These are phyloP conservation scores for Mirounga angustirostris DNA, from an alignment of 2,113 vertebrate species.

Conservation along the genomic window DNA sequence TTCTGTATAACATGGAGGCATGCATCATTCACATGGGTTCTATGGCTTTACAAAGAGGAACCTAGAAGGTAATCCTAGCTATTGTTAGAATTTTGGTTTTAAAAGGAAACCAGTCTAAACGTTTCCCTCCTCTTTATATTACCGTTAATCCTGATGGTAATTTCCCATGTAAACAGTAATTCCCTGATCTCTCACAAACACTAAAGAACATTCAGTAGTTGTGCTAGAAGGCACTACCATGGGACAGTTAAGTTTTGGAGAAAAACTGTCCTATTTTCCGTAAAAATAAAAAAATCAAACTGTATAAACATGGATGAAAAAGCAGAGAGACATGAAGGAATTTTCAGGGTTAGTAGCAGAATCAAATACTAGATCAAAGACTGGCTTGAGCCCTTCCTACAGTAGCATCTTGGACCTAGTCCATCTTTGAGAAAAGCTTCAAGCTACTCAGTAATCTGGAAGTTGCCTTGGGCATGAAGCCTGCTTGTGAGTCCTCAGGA, in stretches of 20 bases:
- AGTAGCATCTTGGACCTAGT: not conserved
- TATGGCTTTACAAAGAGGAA: slow-evolving; percentile 47
- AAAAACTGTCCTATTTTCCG: not conserved
- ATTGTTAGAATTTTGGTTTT: slow-evolving; percentile 25
- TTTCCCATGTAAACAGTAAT: not conserved
- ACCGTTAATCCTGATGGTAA: not conserved
- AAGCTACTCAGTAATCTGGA: not conserved
- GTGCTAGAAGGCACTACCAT: not conserved
- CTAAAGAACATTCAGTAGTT: not conserved
- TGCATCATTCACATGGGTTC: slow-evolving; percentile 14
- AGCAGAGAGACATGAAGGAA: not conserved
- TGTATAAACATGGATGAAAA: not conserved
- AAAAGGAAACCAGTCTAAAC: slow-evolving; percentile 13
- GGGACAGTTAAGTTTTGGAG: slow-evolving; percentile 20
- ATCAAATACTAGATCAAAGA: not conserved
- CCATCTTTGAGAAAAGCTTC: not conserved
- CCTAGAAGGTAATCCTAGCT: slow-evolving; percentile 23
- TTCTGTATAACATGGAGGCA: not conserved
- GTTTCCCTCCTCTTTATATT: not conserved
- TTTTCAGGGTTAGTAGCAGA: not conserved
- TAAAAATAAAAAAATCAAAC: slow-evolving; percentile 1
- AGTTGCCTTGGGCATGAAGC: not conserved
- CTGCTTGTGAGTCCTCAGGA: not conserved
- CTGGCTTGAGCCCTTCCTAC: not conserved
- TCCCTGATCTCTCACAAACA: not conserved